phyloP scores from a whole-genome alignment of 2,797 vertebrate species.

The Sciaenops ocellatus region DNA sequence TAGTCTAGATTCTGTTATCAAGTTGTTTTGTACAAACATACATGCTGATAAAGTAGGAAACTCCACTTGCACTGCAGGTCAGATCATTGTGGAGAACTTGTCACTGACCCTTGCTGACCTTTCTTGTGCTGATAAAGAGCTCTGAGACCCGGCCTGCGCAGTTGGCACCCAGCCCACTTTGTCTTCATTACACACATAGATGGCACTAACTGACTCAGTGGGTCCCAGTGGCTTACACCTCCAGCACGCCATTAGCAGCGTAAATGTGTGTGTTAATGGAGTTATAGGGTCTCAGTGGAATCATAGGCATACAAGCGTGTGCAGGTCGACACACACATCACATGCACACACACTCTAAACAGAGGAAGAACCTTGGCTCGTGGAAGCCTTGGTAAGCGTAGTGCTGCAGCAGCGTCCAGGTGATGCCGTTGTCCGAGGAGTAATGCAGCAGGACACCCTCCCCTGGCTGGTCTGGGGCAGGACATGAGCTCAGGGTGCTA shows the following conservation, averaged over 20 bases:
- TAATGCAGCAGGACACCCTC: conserved; percentile 97
- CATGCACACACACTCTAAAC: conserved; percentile 3
- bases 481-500: conserved; percentile 95
- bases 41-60: not conserved
- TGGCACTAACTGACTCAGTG: conserved; percentile 56
- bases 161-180: conserved; percentile 50
- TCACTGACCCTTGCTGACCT: conserved; percentile 20
- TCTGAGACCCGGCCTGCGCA: conserved; percentile 25
- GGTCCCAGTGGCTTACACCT: conserved; percentile 54
- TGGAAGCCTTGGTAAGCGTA: conserved; percentile 97
- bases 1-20: conserved; percentile 3
- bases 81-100: conserved; percentile 11
- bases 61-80: conserved; percentile 11
- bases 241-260: conserved; percentile 51
- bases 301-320: not conserved
- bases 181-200: conserved; percentile 72
- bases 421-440: conserved; percentile 97
- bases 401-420: conserved; percentile 97
- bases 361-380: conserved; percentile 90
- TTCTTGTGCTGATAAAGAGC: conserved; percentile 44
- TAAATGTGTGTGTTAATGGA: conserved; percentile 58
- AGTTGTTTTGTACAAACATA: conserved; percentile 20
- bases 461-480: conserved; percentile 95
- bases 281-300: conserved; percentile 38
- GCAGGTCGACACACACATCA: not conserved